Evolutionary conservation across 2,113 vertebrate genomes (phyloP), one percentile per base, ranked within the genome.

Genomic region (Amphiprion percula): DNA sequence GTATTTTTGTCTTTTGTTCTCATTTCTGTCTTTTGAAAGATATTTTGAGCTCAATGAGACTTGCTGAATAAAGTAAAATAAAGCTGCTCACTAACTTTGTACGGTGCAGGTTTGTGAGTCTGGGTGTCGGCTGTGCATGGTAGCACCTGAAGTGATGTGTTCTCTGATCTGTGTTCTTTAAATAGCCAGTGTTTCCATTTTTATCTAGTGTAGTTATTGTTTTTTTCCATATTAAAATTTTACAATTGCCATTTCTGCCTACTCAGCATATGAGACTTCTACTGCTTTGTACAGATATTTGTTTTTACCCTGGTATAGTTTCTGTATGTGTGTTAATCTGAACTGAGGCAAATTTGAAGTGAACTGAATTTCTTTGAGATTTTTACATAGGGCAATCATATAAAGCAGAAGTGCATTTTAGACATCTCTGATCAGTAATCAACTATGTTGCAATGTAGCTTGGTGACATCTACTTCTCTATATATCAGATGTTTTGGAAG

Each of bases 401-500:
- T 52, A 46, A 56, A 37, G 7, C 16, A 58, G 10, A 68, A 58
- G 24, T 28, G 14, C 17, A 53, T n/a, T 21, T 63, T 28, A n/a
- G 1, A 83, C 28, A 16, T 39, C 39, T 61, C 33, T 49, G 10
- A 73, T 53, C 23, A 44, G 15, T 15, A 28, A 56, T 53, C 12
- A 49, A 37, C 12, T 9, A 52, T 74, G 12, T 64, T 5, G 46
- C 30, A 71, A 54, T 15, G 39, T 16, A 17, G 17, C 49, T 28
- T 17, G 19, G 2, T 49, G 1, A 75, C 50, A 68, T 65, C 23
- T 73, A 58, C 5, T 46, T 49, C 19, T 60, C 4, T 74, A 41
- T 85, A 39, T 24, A 74, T 67, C 5, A 77, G n/a, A 80, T 79
- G 39, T 73, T 63, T 59, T 58, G 53, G 11, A 68, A 14, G 59